A percentile compares a stretch with the other conserved stretches of the same genome.
Conservation (phyloP, 2,113 vertebrate species). For the Probosciger aterrimus region DNA sequence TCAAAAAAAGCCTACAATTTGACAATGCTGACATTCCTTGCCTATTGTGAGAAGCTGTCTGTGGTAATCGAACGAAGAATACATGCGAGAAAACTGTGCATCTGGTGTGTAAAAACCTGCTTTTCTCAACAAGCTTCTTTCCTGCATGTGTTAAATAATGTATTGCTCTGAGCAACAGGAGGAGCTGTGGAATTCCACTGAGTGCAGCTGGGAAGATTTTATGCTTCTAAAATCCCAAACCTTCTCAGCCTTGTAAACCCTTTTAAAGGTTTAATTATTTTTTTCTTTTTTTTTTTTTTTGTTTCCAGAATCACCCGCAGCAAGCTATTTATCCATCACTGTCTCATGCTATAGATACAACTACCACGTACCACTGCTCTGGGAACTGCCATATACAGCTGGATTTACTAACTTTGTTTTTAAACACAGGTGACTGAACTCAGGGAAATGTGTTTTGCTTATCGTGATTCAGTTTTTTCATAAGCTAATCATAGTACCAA, state of each 20-base stretch:
- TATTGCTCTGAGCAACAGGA: conserved; percentile 20
- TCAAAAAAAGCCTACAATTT: background rate
- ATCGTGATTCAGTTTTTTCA: background rate
- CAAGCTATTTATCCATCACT: conserved; percentile 15
- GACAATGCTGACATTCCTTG: background rate
- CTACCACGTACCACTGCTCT: background rate
- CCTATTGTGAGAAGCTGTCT: background rate
- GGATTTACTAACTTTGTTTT: conserved; percentile 1
- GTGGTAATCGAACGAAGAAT: background rate
- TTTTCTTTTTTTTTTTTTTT: background rate
- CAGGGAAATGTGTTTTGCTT: background rate
- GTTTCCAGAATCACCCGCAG: background rate
- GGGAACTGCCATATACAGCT: background rate
- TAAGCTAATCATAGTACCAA: background rate
- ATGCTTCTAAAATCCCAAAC: background rate
- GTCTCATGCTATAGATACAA: background rate
- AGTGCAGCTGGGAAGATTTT: background rate
- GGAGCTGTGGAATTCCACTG: conserved; percentile 41
- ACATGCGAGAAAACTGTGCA: background rate
- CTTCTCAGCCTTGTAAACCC: background rate
- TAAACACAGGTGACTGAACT: background rate
- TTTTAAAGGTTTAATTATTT: background rate
- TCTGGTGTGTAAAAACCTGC: background rate
- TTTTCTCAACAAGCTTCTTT: conserved; percentile 11
- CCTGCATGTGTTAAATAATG: conserved; percentile 27